Percentiles rank a stretch among this genome's conserved stretches.
Evolutionary conservation across 2,888 invertebrate genomes (phyloP).

Genomic region (Sarcophaga caerulescens): DNA sequence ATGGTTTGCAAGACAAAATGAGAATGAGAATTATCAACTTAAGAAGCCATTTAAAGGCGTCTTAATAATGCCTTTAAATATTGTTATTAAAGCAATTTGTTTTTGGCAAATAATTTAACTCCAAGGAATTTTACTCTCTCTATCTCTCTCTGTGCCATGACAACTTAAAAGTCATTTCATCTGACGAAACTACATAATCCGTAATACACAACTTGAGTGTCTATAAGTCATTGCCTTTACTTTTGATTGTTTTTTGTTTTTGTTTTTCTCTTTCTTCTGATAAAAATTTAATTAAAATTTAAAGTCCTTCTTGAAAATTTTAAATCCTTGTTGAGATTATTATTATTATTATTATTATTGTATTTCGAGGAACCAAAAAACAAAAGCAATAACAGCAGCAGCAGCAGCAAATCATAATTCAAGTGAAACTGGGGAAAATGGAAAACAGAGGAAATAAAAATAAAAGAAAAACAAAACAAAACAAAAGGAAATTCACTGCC

Average conservation of each 20-base stretch:
- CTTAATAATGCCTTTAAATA: no score
- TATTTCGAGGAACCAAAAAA: no score
- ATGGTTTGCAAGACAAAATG: no score
- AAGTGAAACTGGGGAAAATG: background rate
- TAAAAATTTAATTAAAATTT: background rate
- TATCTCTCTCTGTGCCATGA: background rate
- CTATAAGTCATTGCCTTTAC: background rate
- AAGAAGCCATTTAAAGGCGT: no score
- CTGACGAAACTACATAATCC: background rate
- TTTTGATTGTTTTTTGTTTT: background rate
- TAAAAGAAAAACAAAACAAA: no score
- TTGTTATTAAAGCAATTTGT: no score
- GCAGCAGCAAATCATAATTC: background rate
- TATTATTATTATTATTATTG: no score
- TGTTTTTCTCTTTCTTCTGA: no score
- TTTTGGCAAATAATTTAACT: no score
- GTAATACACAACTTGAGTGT: background rate
- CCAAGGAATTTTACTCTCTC: no score
- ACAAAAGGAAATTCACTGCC: background rate
- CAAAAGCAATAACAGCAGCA: background rate
- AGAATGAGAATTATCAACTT: no score
- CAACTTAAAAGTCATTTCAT: background rate
- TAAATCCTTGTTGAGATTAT: background rate
- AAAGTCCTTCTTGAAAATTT: background rate
- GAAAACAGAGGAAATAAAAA: background rate